Base-by-base conservation (phyloP, 2,113 vertebrate genomes). In the Amphiprion percula region DNA sequence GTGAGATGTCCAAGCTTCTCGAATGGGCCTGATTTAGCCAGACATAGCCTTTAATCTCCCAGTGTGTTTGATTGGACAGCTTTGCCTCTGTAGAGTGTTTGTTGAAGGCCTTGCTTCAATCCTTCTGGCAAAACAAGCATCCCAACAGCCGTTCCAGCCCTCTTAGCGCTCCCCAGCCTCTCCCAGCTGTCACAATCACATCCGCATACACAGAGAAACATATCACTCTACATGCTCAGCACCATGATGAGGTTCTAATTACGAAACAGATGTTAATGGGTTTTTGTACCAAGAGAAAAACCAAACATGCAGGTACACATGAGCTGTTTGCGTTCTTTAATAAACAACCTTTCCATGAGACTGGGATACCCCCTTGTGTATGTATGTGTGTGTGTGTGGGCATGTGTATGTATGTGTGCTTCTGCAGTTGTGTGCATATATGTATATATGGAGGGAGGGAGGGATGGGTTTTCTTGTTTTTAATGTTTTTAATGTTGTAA, bases 41-140 rank as follows among this genome's bases (percentile, higher is more conserved):
- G 89, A 93, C 88, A 90, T 69, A 93, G 91, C 85, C 90, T 90
- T 93, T 94, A 94, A 94, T 94, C 94, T 93, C 84, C 62, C 44
- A 50, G 77, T 88, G 80, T 93, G 87, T 94, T 92, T 93, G 90
- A 92, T 78, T 88, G 86, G 86, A 88, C 75, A 74, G 82, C 80
- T 84, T 88, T 79, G 84, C 81, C 82, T 89, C 90, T 85, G 92
- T 74, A 55, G 60, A 83, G 79, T 94, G 92, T 94, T 94, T 94
- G 92, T 88, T 63, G 80, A 88, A 90, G 93, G 93, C 90, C 92
- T 92, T 87, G 78, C 74, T 84, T 62, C 88, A 92, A 92, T 94
- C 92, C 92, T 86, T 62, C 72, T 90, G 74, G 80, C 92, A 88
- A 92, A 89, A 89, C 85, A 92, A 89, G 85, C 56, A 67, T 86